Conservation (phyloP, 2,888 invertebrate genomes). For the Chaitophorus viminalis region DNA sequence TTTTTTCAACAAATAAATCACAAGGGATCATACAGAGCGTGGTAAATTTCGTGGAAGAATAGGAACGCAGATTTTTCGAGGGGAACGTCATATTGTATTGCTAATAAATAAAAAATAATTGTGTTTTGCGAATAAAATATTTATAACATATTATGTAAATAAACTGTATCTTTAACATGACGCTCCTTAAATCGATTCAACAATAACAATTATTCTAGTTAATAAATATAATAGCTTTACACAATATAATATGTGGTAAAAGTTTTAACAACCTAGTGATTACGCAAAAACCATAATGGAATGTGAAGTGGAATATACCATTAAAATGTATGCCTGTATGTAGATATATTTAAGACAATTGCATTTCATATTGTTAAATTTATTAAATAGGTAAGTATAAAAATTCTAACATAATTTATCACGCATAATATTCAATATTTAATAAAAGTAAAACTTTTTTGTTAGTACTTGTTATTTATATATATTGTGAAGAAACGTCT, state of each 20-base stretch:
- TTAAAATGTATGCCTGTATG: background rate
- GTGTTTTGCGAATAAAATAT: conserved; percentile 41
- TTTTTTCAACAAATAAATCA: conserved; percentile 60
- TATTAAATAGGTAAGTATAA: background rate
- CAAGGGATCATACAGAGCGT: conserved; percentile 60
- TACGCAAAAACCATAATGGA: background rate
- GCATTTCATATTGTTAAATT: background rate
- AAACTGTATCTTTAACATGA: background rate
- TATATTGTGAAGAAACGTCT: too few relatives aligned
- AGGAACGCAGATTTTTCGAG: conserved; percentile 38
- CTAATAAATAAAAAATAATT: conserved; percentile 59
- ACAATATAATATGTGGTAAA: background rate
- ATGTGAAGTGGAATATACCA: background rate
- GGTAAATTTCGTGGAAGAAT: conserved; percentile 59
- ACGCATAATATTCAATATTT: background rate
- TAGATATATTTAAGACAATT: background rate
- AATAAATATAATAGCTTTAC: background rate
- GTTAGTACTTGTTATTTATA: too few relatives aligned
- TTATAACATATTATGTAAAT: conserved; percentile 6
- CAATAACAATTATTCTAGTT: background rate
- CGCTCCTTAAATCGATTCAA: background rate
- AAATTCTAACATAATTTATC: background rate
- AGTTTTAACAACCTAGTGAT: background rate
- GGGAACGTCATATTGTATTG: conserved; percentile 21
- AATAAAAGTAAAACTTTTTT: background rate